Evolutionary conservation across 2,797 vertebrate species (phyloP), one percentile per base, ranked within the genome.

Genomic region (Sebastiscus tertius): DNA sequence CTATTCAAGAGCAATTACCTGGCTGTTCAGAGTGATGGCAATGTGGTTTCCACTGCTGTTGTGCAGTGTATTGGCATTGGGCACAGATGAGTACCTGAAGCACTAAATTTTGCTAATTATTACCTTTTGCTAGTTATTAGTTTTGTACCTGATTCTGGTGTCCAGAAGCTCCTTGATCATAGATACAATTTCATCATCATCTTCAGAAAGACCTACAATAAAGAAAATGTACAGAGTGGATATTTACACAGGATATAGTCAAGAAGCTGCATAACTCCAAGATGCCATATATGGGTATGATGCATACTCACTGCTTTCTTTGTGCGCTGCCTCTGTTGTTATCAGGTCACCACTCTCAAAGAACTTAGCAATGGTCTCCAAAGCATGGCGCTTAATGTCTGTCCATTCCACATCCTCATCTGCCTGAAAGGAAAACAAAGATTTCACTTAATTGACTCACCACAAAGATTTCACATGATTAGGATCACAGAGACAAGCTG

Each of bases 101-200:
- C 39, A 11, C 39, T 65, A 6, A 29, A 26, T 29, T 66, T 20
- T 49, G 39, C 24, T 67, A 70, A 5, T 34, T 33, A 46, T 72
- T 22, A 73, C 6, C 8, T 11, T 24, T 24, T 24, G 24, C 24
- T 24, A 2, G 24, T 72, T 24, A 27, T 27, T 27, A 16, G 16
- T 54, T 81, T 27, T 31, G 26, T 94, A 96, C 96, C 96, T 95
- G 87, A 97, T 97, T 82, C 96, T 92, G 62, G 91, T 96, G 83
- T 97, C 96, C 84, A 97, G 87, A 82, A 97, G 96, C 87, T 97
- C 96, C 72, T 97, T 97, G 81, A 97, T 97, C 91, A 97, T 94
- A 8, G 91, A 94, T 26, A 97, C 96, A 84, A 96, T 73, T 11
- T 97, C 96, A 87, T 97, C 96, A 86, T 96, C 96, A 70, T 96